Evolutionary conservation across 2,888 invertebrate species (phyloP), one percentile per base, ranked within the genome.

Genomic region (Melangyna quadrimaculata): DNA sequence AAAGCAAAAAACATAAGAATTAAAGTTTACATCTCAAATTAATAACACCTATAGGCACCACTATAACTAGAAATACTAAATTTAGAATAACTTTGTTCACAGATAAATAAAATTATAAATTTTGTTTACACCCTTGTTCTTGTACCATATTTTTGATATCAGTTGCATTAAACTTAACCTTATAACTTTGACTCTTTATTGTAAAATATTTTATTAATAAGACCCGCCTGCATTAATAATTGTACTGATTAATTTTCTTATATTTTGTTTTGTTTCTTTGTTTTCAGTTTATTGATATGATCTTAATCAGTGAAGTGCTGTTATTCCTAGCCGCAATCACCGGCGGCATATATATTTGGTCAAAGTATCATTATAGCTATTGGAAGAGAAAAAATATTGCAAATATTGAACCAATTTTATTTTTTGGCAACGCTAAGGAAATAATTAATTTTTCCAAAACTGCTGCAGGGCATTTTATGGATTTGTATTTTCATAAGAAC

Each of bases 381-480:
- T 92, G 89, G 93, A 90, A 89, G 17, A 89, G 91, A 8, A 90
- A 90, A 1, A 92, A 92, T 4, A 82, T 93, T 1, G 88, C 90
- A 1, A 91, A 90, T 75, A 77, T 93, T 1, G 70, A 90, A 10
- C 92, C 93, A 0, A 89, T 89, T 0, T 90, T 91, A 0, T 89
- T 93, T n/a, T 81, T 93, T 6, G 93, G 93, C 7, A 93, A 93
- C 72, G 90, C 92, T 1, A 83, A 80, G 35, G 89, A 91, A 1
- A 89, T 91, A 35, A 45, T 93, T 0, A 81, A 89, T 1, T 67
- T 90, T 22, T 88, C 88, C 48, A 89, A 87, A 27, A 89, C 90
- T 9, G 88, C 91, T 9, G 90, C 91, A 0, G 37, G 92, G 51
- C 91, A 91, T 48, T 71, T 93, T 0, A 90, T 90, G 7, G 89